Conservation (phyloP, 2,113 vertebrate genomes). For the Gyps fulvus region DNA sequence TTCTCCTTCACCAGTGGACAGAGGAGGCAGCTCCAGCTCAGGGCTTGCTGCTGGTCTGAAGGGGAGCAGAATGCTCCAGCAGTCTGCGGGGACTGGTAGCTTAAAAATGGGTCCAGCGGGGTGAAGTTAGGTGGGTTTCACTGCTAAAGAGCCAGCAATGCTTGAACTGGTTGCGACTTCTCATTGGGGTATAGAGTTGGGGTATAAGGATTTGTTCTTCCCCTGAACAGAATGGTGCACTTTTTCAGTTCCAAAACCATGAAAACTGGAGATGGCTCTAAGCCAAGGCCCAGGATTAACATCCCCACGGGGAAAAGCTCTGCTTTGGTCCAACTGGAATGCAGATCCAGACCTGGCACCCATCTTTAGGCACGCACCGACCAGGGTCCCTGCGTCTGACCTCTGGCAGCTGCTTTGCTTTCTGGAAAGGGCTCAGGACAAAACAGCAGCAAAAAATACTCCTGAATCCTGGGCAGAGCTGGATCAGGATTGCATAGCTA, state of each 20-base stretch:
- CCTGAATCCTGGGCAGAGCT: background rate
- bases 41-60: background rate
- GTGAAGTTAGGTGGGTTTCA: background rate
- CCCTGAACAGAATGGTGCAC: background rate
- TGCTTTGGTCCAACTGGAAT: background rate
- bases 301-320: background rate
- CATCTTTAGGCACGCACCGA: background rate
- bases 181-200: background rate
- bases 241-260: background rate
- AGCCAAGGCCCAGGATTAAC: constrained; percentile 22
- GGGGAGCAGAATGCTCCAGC: background rate
- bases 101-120: background rate
- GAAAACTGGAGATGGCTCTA: background rate
- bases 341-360: constrained; percentile 21
- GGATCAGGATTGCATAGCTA: background rate
- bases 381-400: background rate
- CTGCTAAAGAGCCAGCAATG: background rate
- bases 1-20: background rate
- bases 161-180: background rate
- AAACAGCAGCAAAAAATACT: background rate
- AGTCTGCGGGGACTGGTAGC: background rate
- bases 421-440: background rate
- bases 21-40: background rate
- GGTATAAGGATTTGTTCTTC: background rate
- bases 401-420: background rate